These are phyloP conservation scores for Acrocera orbiculus DNA, from an alignment of 2,888 invertebrate genomes.

Conservation along the genomic window DNA sequence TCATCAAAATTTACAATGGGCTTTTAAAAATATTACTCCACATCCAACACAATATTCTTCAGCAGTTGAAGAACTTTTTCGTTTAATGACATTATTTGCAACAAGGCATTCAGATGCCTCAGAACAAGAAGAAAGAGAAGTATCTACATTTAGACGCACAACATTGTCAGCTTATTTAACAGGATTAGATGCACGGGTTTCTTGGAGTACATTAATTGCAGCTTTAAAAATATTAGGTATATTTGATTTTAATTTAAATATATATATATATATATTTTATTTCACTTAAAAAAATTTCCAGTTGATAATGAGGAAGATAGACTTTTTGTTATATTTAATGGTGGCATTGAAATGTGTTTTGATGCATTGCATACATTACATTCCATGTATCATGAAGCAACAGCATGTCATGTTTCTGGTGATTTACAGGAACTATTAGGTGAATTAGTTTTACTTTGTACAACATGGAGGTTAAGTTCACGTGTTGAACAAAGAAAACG, in stretches of 20 bases:
- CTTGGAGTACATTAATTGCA: constrained; percentile 86
- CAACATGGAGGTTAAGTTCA: constrained; percentile 47
- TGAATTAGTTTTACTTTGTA: constrained; percentile 53
- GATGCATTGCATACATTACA: constrained; percentile 79
- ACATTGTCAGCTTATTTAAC: constrained; percentile 79
- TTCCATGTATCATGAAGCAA: constrained; percentile 87
- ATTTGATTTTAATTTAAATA: background rate
- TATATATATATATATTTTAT: background rate
- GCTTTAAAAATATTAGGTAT: constrained; percentile 60
- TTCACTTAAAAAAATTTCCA: constrained; percentile 9
- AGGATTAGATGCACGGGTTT: constrained; percentile 74
- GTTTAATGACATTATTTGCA: constrained; percentile 76
- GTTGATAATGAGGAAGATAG: constrained; percentile 82
- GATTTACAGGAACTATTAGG: constrained; percentile 72
- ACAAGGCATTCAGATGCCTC: constrained; percentile 62
- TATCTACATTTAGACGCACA: constrained; percentile 67
- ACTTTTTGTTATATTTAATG: constrained; percentile 75
- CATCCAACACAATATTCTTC: constrained; percentile 84
- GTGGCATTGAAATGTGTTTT: constrained; percentile 51
- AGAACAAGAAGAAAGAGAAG: constrained; percentile 61
- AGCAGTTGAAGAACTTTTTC: constrained; percentile 83
- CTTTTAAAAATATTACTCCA: constrained; percentile 91
- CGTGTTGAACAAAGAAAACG: constrained; percentile 26
- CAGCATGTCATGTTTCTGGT: constrained; percentile 67
- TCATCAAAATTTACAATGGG: constrained; percentile 94